A percentile compares a stretch with the other conserved stretches of the same genome.
phyloP scores from a whole-genome alignment of 2,797 vertebrate genomes.

The Poeciliopsis paucimaculata region DNA sequence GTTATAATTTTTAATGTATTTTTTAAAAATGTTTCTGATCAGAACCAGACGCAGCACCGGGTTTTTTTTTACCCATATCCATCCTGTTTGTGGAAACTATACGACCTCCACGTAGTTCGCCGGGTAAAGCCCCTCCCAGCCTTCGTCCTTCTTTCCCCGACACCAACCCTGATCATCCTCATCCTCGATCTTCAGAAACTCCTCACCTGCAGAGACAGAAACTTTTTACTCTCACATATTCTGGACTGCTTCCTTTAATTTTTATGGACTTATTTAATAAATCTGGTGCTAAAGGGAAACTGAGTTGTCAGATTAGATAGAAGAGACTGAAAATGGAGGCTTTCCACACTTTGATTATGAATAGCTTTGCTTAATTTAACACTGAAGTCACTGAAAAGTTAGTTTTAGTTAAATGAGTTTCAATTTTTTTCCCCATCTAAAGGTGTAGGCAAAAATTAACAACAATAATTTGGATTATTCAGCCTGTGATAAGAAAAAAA shows the following conservation, averaged over 20 bases:
- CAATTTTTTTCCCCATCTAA: not conserved
- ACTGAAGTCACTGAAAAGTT: not conserved
- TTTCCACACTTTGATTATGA: not conserved
- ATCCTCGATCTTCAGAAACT: conserved; percentile 84
- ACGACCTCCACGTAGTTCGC: conserved; percentile 83
- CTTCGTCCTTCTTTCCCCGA: conserved; percentile 81
- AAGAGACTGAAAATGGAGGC: not conserved
- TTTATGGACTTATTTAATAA: not conserved
- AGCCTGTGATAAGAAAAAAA: no score
- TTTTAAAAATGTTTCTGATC: not conserved
- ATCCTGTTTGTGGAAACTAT: conserved; percentile 43
- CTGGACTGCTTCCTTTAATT: not conserved
- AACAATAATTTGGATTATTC: no score
- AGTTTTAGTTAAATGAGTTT: not conserved
- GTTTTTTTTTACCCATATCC: conserved; percentile 11
- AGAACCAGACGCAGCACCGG: conserved; percentile 7
- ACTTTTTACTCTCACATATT: not conserved
- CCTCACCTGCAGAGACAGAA: conserved; percentile 71
- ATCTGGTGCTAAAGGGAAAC: not conserved
- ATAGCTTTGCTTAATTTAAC: not conserved
- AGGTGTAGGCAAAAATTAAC: no score
- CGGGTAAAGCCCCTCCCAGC: conserved; percentile 82
- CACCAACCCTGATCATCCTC: conserved; percentile 87
- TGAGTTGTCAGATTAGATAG: not conserved
- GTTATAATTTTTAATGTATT: conserved; percentile 23